phyloP scores from a whole-genome alignment of 1,140 invertebrate genomes.

The Palaemon carinicauda region DNA sequence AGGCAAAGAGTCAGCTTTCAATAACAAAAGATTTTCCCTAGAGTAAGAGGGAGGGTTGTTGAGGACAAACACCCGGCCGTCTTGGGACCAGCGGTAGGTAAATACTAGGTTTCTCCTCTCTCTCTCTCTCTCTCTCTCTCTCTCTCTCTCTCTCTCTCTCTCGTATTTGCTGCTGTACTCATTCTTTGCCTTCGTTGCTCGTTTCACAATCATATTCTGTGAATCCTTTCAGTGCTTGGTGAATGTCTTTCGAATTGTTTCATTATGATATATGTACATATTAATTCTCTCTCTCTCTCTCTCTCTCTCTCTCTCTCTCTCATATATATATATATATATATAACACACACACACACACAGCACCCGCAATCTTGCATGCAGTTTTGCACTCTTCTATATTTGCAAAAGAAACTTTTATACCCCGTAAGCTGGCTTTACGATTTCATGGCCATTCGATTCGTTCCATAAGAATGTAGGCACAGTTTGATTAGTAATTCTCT shows the following conservation, averaged over 20 bases:
- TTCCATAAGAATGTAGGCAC: too few relatives aligned
- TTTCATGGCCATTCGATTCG: not conserved
- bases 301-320: conserved; percentile 20
- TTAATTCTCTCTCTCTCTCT: conserved; percentile 9
- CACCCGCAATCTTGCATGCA: not conserved
- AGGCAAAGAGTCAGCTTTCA: too few relatives aligned
- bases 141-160: not conserved
- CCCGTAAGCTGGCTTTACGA: not conserved
- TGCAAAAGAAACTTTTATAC: too few relatives aligned
- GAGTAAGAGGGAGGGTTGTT: too few relatives aligned
- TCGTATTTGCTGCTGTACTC: not conserved
- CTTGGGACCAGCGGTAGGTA: too few relatives aligned
- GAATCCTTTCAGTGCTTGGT: not conserved
- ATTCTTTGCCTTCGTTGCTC: not conserved
- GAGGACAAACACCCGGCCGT: too few relatives aligned
- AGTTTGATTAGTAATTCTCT: not conserved
- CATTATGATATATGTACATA: too few relatives aligned
- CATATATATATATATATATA: not conserved
- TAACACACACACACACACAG: too few relatives aligned
- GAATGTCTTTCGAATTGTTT: not conserved
- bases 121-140: not conserved
- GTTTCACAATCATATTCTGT: not conserved
- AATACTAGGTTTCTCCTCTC: not conserved
- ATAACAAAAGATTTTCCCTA: too few relatives aligned
- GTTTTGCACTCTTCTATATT: not conserved